These are phyloP conservation scores for Neosilurus mollespiculum DNA, from an alignment of 2,797 vertebrate genomes.

Conservation along the genomic window DNA sequence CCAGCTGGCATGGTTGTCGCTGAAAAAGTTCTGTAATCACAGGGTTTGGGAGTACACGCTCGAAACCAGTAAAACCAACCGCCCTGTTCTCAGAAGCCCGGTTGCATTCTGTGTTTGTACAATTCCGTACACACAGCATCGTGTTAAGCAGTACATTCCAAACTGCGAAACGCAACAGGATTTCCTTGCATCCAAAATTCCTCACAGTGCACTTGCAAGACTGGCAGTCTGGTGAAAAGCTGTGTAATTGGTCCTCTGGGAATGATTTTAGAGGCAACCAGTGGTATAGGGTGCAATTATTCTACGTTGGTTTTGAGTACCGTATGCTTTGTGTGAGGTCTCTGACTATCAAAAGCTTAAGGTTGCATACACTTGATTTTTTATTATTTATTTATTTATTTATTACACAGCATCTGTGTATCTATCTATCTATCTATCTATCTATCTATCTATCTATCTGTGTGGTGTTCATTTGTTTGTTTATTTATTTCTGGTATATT, in stretches of 20 bases:
- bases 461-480: too few relatives aligned
- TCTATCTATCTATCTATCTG: too few relatives aligned
- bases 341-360: constrained; percentile 40
- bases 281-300: constrained; percentile 55
- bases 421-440: too few relatives aligned
- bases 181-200: constrained; percentile 12
- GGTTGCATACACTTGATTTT: background rate
- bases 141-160: background rate
- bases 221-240: constrained; percentile 34
- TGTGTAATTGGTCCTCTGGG: constrained; percentile 40
- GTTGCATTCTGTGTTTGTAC: background rate
- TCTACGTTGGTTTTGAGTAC: constrained; percentile 42
- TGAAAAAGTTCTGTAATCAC: constrained; percentile 55
- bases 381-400: too few relatives aligned
- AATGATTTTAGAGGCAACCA: constrained; percentile 45
- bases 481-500: too few relatives aligned
- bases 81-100: constrained; percentile 21
- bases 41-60: constrained; percentile 32
- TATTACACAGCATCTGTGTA: too few relatives aligned
- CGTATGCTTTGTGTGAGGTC: constrained; percentile 56
- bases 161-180: background rate
- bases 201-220: constrained; percentile 3
- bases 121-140: background rate
- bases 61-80: constrained; percentile 41
- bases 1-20: constrained; percentile 22